Conservation (phyloP, 2,888 invertebrate genomes). For the Diadromus collaris region DNA sequence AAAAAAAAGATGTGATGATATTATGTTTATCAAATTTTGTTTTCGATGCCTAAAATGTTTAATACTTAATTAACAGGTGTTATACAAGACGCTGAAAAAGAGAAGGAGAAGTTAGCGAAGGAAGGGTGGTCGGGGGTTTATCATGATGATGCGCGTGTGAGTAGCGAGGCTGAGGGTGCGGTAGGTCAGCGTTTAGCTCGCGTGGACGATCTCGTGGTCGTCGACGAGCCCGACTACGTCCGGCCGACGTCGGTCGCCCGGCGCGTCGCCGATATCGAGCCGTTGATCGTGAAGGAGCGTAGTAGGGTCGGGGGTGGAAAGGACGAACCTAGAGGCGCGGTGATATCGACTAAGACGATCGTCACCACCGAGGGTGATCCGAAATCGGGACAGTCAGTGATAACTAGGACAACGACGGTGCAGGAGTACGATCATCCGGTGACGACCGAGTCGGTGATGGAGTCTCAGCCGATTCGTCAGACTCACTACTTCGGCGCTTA, state of each 20-base stretch:
- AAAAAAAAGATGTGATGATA: constrained; percentile 62
- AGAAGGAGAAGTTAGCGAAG: constrained; percentile 79
- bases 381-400: constrained; percentile 63
- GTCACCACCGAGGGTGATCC: constrained; percentile 66
- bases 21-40: constrained; percentile 65
- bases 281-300: constrained; percentile 68
- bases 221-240: constrained; percentile 51
- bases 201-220: constrained; percentile 54
- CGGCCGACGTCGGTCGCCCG: constrained; percentile 3
- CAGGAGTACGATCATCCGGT: constrained; percentile 64
- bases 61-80: constrained; percentile 80
- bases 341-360: constrained; percentile 67
- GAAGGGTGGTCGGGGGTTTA: constrained; percentile 80
- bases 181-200: constrained; percentile 70
- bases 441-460: constrained; percentile 34
- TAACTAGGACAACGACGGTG: constrained; percentile 69
- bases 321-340: constrained; percentile 63
- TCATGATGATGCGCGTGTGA: constrained; percentile 78
- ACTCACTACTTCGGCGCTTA: constrained; percentile 58
- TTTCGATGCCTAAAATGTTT: constrained; percentile 79
- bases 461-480: constrained; percentile 43
- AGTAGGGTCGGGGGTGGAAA: constrained; percentile 65
- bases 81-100: constrained; percentile 80
- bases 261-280: constrained; percentile 64
- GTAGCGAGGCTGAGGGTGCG: constrained; percentile 77